A percentile compares a stretch with the other conserved stretches of the same genome.
Evolutionary conservation across 2,888 invertebrate genomes (phyloP).

Genomic region (Liodrosophila aerea): DNA sequence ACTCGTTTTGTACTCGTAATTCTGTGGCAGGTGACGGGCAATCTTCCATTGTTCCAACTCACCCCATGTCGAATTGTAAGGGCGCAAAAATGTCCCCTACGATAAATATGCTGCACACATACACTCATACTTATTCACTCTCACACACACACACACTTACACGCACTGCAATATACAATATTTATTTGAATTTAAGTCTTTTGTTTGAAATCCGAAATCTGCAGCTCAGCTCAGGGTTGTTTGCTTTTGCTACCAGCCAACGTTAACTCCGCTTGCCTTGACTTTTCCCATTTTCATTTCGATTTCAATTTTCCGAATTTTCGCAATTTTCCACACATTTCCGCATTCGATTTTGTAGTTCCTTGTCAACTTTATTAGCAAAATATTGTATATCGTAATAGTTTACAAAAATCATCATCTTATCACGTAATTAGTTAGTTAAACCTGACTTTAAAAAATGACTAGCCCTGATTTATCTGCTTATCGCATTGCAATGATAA

Average conservation of each 20-base stretch:
- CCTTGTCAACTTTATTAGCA: slow-evolving; percentile 70
- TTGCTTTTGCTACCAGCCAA: slow-evolving; percentile 61
- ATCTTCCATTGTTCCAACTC: slow-evolving; percentile 82
- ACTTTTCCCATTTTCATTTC: slow-evolving; percentile 36
- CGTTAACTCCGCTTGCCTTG: slow-evolving; percentile 43
- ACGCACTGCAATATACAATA: slow-evolving; percentile 78
- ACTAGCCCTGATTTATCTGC: slow-evolving; percentile 66
- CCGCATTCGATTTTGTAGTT: slow-evolving; percentile 22
- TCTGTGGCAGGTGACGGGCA: slow-evolving; percentile 83
- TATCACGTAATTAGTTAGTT: slow-evolving; percentile 47
- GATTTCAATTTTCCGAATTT: slow-evolving; percentile 8
- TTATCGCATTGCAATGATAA: slow-evolving; percentile 66
- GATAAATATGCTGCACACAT: slow-evolving; percentile 65
- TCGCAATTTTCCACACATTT: slow-evolving; percentile 2
- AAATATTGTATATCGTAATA: slow-evolving; percentile 60
- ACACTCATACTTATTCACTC: slow-evolving; percentile 15
- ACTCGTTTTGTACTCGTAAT: slow-evolving; percentile 71
- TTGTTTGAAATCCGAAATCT: slow-evolving; percentile 76
- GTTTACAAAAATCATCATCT: slow-evolving; percentile 59
- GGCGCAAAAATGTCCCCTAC: slow-evolving; percentile 76
- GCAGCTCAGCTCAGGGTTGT: slow-evolving; percentile 68
- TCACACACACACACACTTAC: slow-evolving; percentile 51
- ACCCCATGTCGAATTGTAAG: slow-evolving; percentile 81
- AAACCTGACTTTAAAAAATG: slow-evolving; percentile 60
- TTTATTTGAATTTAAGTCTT: slow-evolving; percentile 79